Evolutionary conservation across 2,888 invertebrate genomes (phyloP).

Genomic region (Platycnemis pennipes): DNA sequence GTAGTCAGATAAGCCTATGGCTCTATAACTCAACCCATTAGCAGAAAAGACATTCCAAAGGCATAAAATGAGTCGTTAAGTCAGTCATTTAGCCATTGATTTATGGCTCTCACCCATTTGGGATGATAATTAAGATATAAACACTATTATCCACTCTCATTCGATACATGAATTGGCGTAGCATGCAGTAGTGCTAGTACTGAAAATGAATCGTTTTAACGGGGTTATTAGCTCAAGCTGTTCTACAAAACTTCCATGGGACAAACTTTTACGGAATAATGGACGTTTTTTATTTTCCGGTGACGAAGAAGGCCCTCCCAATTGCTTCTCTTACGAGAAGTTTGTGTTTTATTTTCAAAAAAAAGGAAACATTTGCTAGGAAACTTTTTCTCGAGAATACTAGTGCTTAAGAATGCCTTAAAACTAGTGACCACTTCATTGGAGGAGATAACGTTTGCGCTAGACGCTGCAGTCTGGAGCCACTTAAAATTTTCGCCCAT

Average conservation of each 20-base stretch:
- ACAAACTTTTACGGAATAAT: not conserved
- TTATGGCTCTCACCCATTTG: not conserved
- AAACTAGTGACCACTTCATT: constrained; percentile 8
- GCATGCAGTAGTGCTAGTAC: not conserved
- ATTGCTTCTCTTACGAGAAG: not conserved
- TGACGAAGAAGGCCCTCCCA: not conserved
- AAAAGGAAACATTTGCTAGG: not conserved
- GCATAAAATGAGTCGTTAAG: not conserved
- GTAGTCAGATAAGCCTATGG: not conserved
- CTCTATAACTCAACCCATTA: not conserved
- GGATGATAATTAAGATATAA: not conserved
- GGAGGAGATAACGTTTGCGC: not conserved
- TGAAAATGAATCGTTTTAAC: not conserved
- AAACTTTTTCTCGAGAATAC: not conserved
- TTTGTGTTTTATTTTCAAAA: not conserved
- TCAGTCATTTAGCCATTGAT: not conserved
- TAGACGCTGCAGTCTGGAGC: not conserved
- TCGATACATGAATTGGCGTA: not conserved
- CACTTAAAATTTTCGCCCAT: not conserved
- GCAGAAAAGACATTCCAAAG: not conserved
- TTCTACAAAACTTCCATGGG: not conserved
- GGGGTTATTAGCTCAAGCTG: constrained; percentile 41
- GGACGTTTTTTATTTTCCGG: not conserved
- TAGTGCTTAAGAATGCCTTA: not conserved
- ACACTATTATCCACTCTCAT: not conserved